Percentiles rank a stretch among this genome's conserved stretches.
Conservation (phyloP, 1,140 invertebrate species). For the Brachionus plicatilis region DNA sequence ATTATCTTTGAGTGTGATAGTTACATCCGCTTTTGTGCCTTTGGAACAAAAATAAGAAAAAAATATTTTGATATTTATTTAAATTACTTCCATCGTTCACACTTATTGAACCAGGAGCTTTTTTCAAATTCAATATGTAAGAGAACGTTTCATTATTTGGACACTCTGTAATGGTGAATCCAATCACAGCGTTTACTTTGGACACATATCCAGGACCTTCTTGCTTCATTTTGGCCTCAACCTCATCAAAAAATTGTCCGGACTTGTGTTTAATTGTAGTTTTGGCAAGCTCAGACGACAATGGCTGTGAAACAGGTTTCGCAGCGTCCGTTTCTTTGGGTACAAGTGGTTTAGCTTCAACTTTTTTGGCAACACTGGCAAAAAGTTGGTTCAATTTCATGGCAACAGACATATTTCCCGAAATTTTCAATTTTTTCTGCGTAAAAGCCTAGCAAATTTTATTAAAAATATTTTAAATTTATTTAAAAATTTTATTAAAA, state of each 20-base stretch:
- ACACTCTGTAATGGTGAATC: neutral
- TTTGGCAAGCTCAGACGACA: neutral
- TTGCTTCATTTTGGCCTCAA: conserved; percentile 23
- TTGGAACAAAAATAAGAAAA: neutral
- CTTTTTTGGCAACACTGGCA: neutral
- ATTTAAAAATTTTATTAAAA: too few species aligned
- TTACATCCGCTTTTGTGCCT: conserved; percentile 73
- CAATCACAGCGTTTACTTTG: conserved; percentile 22
- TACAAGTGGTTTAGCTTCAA: neutral
- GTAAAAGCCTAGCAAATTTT: conserved; percentile 73
- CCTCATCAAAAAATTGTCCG: conserved; percentile 4
- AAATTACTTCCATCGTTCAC: conserved; percentile 18
- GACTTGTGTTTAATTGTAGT: conserved; percentile 13
- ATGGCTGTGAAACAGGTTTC: neutral
- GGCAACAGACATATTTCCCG: conserved; percentile 89
- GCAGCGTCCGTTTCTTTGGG: neutral
- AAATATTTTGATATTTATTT: neutral
- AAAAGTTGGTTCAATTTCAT: conserved; percentile 64
- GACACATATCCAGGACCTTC: neutral
- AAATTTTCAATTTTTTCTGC: conserved; percentile 89
- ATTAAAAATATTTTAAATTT: neutral
- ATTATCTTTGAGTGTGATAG: conserved; percentile 75
- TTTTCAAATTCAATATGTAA: conserved; percentile 11
- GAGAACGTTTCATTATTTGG: neutral
- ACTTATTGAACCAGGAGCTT: conserved; percentile 9